Evolutionary conservation across 2,888 invertebrate genomes (phyloP).

Genomic region (Encarsia formosa): DNA sequence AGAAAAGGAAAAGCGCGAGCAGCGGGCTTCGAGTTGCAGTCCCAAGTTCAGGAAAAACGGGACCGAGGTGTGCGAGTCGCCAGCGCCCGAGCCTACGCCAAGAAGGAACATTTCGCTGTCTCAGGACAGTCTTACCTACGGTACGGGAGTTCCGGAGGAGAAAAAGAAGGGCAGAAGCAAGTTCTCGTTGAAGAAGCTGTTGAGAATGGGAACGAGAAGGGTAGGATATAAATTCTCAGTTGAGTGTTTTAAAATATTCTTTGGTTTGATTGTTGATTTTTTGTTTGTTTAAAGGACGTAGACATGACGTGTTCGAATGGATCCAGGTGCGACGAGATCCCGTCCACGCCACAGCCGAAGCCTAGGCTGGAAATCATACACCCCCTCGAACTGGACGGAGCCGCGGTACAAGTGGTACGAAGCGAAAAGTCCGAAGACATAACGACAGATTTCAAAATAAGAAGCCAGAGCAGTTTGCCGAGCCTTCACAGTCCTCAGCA

Average conservation of each 20-base stretch:
- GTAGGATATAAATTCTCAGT: slow-evolving; percentile 1
- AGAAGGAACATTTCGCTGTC: slow-evolving; percentile 70
- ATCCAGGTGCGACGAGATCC: slow-evolving; percentile 57
- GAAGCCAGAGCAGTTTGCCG: slow-evolving; percentile 27
- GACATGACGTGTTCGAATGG: slow-evolving; percentile 54
- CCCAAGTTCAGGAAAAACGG: slow-evolving; percentile 58
- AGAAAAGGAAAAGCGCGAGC: slow-evolving; percentile 73
- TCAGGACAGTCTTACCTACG: slow-evolving; percentile 63
- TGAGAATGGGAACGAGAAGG: slow-evolving; percentile 73
- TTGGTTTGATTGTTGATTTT: background rate
- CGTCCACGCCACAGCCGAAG: slow-evolving; percentile 62
- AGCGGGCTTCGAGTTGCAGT: slow-evolving; percentile 62
- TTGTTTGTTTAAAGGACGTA: slow-evolving; percentile 53
- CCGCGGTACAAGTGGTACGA: slow-evolving; percentile 72
- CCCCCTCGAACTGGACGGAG: slow-evolving; percentile 79
- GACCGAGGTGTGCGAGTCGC: slow-evolving; percentile 45
- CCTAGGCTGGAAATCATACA: slow-evolving; percentile 82
- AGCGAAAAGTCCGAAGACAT: slow-evolving; percentile 50
- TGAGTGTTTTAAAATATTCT: background rate
- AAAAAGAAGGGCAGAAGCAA: slow-evolving; percentile 69
- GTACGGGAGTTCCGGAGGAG: slow-evolving; percentile 48
- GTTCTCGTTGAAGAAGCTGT: slow-evolving; percentile 78
- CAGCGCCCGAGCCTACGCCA: slow-evolving; percentile 60
- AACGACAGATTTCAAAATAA: slow-evolving; percentile 39
- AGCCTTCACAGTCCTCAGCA: slow-evolving; percentile 29